These are phyloP conservation scores for Motacilla alba DNA, from an alignment of 2,113 vertebrate genomes.

Conservation along the genomic window DNA sequence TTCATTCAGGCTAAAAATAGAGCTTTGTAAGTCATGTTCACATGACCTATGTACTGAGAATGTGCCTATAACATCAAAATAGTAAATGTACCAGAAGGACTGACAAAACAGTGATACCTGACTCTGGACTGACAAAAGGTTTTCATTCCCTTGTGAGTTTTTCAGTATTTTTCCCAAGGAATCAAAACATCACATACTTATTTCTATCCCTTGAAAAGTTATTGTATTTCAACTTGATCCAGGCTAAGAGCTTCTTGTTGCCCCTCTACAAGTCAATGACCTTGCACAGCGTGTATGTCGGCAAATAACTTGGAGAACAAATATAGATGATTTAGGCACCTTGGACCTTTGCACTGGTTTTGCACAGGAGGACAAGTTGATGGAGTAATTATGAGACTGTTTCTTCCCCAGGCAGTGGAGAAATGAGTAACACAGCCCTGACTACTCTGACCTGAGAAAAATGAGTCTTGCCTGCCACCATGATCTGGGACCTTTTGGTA, in stretches of 20 bases:
- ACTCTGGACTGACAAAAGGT: not conserved
- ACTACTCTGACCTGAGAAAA: not conserved
- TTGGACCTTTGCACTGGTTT: not conserved
- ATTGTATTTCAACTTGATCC: not conserved
- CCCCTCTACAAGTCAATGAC: not conserved
- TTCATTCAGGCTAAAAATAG: slow-evolving; percentile 63
- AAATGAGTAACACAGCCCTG: not conserved
- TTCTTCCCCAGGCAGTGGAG: not conserved
- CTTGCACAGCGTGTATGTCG: not conserved
- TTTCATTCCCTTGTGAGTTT: not conserved
- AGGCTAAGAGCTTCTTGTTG: not conserved
- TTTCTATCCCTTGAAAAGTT: not conserved
- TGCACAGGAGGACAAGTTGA: not conserved
- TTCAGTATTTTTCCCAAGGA: not conserved
- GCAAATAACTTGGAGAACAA: slow-evolving; percentile 2
- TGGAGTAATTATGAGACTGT: not conserved
- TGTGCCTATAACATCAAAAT: not conserved
- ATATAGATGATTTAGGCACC: not conserved
- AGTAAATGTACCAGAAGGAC: not conserved
- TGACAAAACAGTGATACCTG: slow-evolving; percentile 35
- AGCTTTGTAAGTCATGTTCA: slow-evolving; percentile 52
- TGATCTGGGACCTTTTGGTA: not conserved
- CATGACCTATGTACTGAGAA: slow-evolving; percentile 63
- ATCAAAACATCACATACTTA: accelerated
- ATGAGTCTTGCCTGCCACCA: not conserved